Evolutionary conservation across 1,140 invertebrate species (phyloP).

Genomic region (Drosophila repleta): DNA sequence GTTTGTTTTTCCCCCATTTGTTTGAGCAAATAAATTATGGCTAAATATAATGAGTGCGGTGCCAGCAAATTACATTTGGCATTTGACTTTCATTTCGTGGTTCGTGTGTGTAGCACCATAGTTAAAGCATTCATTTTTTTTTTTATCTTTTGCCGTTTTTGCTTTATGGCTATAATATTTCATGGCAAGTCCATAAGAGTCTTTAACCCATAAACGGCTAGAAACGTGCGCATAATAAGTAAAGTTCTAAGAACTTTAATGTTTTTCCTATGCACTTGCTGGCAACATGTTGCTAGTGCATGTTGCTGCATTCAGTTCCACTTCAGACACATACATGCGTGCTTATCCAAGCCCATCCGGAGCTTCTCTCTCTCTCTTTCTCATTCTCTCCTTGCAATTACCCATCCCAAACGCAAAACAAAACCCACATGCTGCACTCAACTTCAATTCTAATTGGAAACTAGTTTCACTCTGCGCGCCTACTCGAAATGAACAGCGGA

Average conservation of each 20-base stretch:
- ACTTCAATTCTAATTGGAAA: slow-evolving; percentile 68
- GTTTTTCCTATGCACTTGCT: neutral
- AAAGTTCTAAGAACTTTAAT: slow-evolving; percentile 14
- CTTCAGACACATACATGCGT: neutral
- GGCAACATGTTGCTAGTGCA: slow-evolving; percentile 29
- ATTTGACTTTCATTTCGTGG: slow-evolving; percentile 64
- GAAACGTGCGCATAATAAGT: slow-evolving; percentile 49
- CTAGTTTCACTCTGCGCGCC: slow-evolving; percentile 52
- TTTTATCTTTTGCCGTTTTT: neutral
- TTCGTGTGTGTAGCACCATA: slow-evolving; percentile 28
- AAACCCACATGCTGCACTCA: slow-evolving; percentile 67
- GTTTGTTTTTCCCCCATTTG: slow-evolving; percentile 9
- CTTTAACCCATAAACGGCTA: slow-evolving; percentile 49
- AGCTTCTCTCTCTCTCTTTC: slow-evolving; percentile 27
- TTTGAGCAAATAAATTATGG: slow-evolving; percentile 57
- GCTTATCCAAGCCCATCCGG: slow-evolving; percentile 70
- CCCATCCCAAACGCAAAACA: slow-evolving; percentile 38
- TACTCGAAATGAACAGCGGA: slow-evolving; percentile 40
- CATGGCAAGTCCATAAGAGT: slow-evolving; percentile 38
- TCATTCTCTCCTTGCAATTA: slow-evolving; percentile 11
- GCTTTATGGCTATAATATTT: slow-evolving; percentile 35
- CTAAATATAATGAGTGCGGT: slow-evolving; percentile 30
- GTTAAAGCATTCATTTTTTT: slow-evolving; percentile 37
- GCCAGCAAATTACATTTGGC: slow-evolving; percentile 49
- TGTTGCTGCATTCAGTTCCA: slow-evolving; percentile 19